phyloP scores from a whole-genome alignment of 2,888 invertebrate species.

The Drosophila sordidula region DNA sequence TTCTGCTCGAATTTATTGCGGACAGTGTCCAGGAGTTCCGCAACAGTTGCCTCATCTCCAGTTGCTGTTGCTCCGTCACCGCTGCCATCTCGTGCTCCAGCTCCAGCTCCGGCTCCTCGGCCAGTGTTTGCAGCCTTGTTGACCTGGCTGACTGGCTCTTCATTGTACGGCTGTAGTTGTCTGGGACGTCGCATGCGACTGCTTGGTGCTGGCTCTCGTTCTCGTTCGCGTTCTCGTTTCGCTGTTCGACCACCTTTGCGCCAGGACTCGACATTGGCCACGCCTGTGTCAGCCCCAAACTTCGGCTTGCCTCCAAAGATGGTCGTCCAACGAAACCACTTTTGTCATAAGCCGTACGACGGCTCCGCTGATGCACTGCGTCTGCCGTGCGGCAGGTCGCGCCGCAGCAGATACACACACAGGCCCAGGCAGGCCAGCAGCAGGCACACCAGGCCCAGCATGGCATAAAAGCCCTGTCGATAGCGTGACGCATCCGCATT shows the following conservation, averaged over 20 bases:
- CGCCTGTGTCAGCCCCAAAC: slow-evolving; percentile 52
- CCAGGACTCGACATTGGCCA: slow-evolving; percentile 74
- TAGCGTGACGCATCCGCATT: slow-evolving; percentile 83
- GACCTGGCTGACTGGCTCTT: slow-evolving; percentile 37
- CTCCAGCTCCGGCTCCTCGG: slow-evolving; percentile 53
- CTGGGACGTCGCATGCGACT: slow-evolving; percentile 69
- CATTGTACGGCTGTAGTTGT: slow-evolving; percentile 72
- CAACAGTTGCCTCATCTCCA: slow-evolving; percentile 58
- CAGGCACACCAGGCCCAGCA: slow-evolving; percentile 82
- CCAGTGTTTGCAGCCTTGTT: slow-evolving; percentile 61
- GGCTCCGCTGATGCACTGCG: slow-evolving; percentile 56
- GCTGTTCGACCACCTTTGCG: slow-evolving; percentile 69
- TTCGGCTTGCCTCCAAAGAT: slow-evolving; percentile 69
- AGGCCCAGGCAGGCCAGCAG: slow-evolving; percentile 82
- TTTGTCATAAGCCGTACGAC: slow-evolving; percentile 83
- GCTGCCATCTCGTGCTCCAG: slow-evolving; percentile 48
- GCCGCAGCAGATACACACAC: slow-evolving; percentile 83
- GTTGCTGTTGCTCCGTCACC: slow-evolving; percentile 36
- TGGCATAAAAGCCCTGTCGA: slow-evolving; percentile 84
- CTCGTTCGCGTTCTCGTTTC: slow-evolving; percentile 55
- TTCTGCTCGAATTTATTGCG: slow-evolving; percentile 78
- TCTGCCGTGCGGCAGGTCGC: slow-evolving; percentile 67
- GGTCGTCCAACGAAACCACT: slow-evolving; percentile 83
- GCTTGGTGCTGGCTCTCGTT: slow-evolving; percentile 35
- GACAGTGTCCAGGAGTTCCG: slow-evolving; percentile 73